Base-by-base conservation (phyloP, 1,140 invertebrate species). In the Maniola jurtina region DNA sequence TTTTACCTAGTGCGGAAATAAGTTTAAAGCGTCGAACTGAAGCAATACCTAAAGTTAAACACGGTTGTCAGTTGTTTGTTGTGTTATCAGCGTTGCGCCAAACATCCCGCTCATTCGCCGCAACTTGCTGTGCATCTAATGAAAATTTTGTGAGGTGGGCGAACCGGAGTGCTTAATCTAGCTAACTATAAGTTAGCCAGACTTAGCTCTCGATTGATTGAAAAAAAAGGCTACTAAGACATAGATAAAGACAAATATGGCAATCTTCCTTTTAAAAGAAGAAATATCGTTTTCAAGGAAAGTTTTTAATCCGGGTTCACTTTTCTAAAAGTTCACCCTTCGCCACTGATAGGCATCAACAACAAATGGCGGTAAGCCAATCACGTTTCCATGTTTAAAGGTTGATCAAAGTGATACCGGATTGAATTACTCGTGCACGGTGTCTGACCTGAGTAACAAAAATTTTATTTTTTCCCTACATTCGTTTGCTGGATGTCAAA, bases 51-150 rank as follows among this genome's bases (percentile, higher is more conserved):
- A 86, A 87, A 89, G 85, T 83, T 88, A 86, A 89, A 89, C 80
- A 83, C 81, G 85, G 86, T 89, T 86, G 85, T 88, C 86, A 89
- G 84, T 89, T 88, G 84, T 86, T 86, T 85, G 85, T 86, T 87
- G 79, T 86, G 84, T 89, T 89, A 89, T 89, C 86, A 89, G 83
- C 76, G 72, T 68, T 73, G 76, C 75, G 72, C 86, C 86, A 89
- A 89, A 78, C 84, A 78, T 78, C 85, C 80, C 79, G 52, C 66
- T 74, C 80, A 81, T 80, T 81, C 81, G 72, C 81, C 79, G 72
- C 83, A 89, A 88, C 84, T 88, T 85, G 76, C 73, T 75, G 25
- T 78, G 75, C 75, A 73, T 68, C 83, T 84, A 85, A 87, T 85
- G 86, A 80, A 88, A 88, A 88, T 84, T 88, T 88, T 75, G 73